Conservation (phyloP, 2,797 vertebrate species). For the Silurus aristotelis region DNA sequence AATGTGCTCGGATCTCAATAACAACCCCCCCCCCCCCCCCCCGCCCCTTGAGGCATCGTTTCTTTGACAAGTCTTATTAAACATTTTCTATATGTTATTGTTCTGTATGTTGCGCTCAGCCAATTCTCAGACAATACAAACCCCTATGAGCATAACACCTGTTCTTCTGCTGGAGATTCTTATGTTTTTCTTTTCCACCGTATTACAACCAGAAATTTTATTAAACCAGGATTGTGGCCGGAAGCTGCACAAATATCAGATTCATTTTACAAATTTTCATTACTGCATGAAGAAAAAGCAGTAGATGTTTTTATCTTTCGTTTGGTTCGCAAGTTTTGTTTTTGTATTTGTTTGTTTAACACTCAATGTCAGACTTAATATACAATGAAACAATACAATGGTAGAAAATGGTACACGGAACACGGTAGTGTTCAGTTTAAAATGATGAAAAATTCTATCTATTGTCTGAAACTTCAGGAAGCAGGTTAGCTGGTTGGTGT, state of each 20-base stretch:
- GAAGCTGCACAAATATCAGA: not conserved
- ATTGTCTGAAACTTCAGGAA: not conserved
- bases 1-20: not conserved
- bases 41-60: not conserved
- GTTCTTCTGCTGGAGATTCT: not conserved
- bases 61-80: not conserved
- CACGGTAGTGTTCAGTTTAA: too few relatives aligned
- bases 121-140: not conserved
- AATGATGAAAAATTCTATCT: not conserved
- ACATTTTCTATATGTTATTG: not conserved
- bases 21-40: too few relatives aligned
- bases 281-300: not conserved
- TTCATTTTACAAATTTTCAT: not conserved
- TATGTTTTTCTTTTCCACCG: not conserved
- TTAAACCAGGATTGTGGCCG: not conserved
- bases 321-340: not conserved
- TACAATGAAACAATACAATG: not conserved
- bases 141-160: constrained; percentile 3
- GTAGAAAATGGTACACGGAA: not conserved
- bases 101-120: not conserved
- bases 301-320: not conserved
- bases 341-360: not conserved
- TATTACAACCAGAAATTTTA: not conserved
- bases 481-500: not conserved
- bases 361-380: not conserved